Conservation (phyloP, 2,888 invertebrate species). For the Oscheius sp. region DNA sequence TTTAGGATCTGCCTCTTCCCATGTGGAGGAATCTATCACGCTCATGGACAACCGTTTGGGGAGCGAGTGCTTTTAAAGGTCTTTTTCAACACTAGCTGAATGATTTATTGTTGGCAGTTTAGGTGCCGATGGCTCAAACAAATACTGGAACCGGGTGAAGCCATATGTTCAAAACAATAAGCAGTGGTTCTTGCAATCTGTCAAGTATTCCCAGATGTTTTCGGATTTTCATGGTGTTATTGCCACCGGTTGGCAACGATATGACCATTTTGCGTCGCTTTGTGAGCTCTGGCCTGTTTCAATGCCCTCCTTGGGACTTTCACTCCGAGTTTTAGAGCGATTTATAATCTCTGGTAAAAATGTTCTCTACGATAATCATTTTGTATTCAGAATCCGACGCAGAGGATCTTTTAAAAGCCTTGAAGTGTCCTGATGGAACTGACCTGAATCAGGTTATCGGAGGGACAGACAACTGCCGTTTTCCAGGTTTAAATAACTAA, state of each 20-base stretch:
- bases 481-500: constrained; percentile 41
- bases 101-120: constrained; percentile 3
- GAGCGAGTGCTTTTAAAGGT: constrained; percentile 82
- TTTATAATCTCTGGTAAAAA: constrained; percentile 50
- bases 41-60: constrained; percentile 81
- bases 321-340: constrained; percentile 49
- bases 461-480: constrained; percentile 55
- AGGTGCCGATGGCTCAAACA: constrained; percentile 59
- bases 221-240: constrained; percentile 53
- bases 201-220: constrained; percentile 51
- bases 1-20: constrained; percentile 50
- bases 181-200: constrained; percentile 54
- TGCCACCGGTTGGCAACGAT: constrained; percentile 65
- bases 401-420: constrained; percentile 26
- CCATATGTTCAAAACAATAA: constrained; percentile 61
- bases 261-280: constrained; percentile 61
- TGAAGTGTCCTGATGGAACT: constrained; percentile 54
- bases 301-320: constrained; percentile 56
- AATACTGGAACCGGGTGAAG: constrained; percentile 54
- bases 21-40: constrained; percentile 61
- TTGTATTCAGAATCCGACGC: constrained; percentile 39
- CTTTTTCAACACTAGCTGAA: background rate
- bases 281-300: constrained; percentile 62
- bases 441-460: constrained; percentile 48
- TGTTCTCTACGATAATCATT: background rate